Conservation (phyloP, 2,888 invertebrate species). For the Clunio marinus region DNA sequence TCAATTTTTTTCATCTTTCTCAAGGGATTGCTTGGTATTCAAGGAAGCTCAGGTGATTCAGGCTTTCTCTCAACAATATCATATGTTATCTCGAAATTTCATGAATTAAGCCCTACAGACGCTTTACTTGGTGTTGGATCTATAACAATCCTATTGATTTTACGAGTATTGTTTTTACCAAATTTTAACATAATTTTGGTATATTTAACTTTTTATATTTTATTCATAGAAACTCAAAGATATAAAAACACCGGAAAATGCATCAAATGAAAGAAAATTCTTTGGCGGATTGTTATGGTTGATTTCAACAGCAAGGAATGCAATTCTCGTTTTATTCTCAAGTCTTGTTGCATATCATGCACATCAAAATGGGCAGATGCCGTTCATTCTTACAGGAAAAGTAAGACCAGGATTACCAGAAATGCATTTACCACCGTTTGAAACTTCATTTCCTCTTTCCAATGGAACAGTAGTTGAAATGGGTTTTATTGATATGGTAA, state of each 20-base stretch:
- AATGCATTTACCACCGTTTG: slow-evolving; percentile 66
- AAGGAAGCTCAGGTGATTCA: slow-evolving; percentile 59
- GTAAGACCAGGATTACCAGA: slow-evolving; percentile 68
- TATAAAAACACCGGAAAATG: slow-evolving; percentile 52
- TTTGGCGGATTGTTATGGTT: slow-evolving; percentile 67
- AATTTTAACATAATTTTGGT: background rate
- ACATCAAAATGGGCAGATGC: slow-evolving; percentile 52
- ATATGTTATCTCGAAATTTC: slow-evolving; percentile 65
- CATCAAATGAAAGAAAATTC: slow-evolving; percentile 49
- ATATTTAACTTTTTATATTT: background rate
- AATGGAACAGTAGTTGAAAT: slow-evolving; percentile 46
- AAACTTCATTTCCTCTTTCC: slow-evolving; percentile 52
- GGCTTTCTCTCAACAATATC: slow-evolving; percentile 71
- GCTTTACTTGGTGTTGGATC: slow-evolving; percentile 67
- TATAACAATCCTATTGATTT: slow-evolving; percentile 65
- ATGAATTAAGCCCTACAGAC: slow-evolving; percentile 65
- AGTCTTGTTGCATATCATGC: slow-evolving; percentile 64
- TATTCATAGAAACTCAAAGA: slow-evolving; percentile 68
- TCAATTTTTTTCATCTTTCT: slow-evolving; percentile 26
- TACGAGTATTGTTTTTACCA: slow-evolving; percentile 64
- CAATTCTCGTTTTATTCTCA: slow-evolving; percentile 65
- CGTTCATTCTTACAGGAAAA: slow-evolving; percentile 70
- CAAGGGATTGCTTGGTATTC: slow-evolving; percentile 64
- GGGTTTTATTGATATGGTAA: slow-evolving; percentile 48
- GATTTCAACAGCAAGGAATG: slow-evolving; percentile 76